Conservation (phyloP, 2,888 invertebrate species). For the Cerceris ruficornis region DNA sequence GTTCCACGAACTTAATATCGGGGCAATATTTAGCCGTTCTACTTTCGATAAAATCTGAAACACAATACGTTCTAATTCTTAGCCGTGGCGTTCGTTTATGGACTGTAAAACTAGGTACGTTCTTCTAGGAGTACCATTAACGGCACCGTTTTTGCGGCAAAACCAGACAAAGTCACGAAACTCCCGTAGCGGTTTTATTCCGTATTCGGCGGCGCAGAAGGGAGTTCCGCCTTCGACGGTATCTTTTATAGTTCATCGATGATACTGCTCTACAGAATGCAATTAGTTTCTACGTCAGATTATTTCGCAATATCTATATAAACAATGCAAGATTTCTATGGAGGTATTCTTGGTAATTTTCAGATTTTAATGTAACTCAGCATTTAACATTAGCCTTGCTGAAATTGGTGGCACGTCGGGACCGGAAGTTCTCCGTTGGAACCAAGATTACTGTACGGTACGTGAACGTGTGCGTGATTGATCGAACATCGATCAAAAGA, state of each 20-base stretch:
- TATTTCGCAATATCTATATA: too few relatives aligned
- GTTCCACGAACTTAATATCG: conserved; percentile 28
- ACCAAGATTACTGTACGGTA: too few relatives aligned
- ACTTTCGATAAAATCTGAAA: conserved; percentile 52
- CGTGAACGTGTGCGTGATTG: too few relatives aligned
- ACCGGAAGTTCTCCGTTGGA: too few relatives aligned
- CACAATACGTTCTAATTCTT: conserved; percentile 55
- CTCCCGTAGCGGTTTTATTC: conserved; percentile 47
- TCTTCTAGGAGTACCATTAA: conserved; percentile 51
- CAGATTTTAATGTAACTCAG: too few relatives aligned
- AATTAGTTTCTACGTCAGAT: not conserved
- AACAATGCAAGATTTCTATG: too few relatives aligned
- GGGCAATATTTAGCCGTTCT: conserved; percentile 36
- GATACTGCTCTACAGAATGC: not conserved
- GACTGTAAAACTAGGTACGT: conserved; percentile 54
- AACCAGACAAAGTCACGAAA: conserved; percentile 50
- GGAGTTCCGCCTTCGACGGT: conserved; percentile 1
- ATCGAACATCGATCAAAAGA: too few relatives aligned
- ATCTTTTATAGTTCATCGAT: not conserved
- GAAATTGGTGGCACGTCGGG: too few relatives aligned
- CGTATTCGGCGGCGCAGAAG: conserved; percentile 8
- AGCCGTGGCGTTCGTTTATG: conserved; percentile 45
- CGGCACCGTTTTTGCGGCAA: conserved; percentile 48
- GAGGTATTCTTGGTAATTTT: too few relatives aligned
- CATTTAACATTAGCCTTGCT: too few relatives aligned